These are phyloP conservation scores for Platycercus adscitus DNA, from an alignment of 2,113 vertebrate genomes.

Conservation along the genomic window DNA sequence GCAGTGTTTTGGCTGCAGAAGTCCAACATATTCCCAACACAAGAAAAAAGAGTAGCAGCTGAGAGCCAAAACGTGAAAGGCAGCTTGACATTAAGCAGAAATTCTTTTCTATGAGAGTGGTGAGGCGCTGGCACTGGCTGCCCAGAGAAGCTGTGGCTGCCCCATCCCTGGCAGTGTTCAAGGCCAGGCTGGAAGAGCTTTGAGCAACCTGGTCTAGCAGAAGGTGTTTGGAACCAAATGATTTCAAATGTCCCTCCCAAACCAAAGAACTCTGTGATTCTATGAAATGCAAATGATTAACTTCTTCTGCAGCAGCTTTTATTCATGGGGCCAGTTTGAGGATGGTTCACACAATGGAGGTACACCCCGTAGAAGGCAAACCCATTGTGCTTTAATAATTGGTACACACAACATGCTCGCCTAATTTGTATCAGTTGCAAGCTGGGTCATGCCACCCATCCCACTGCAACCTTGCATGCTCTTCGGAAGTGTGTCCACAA, in stretches of 20 bases:
- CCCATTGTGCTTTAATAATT: not conserved
- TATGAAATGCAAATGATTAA: not conserved
- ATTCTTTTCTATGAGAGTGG: not conserved
- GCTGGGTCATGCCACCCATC: not conserved
- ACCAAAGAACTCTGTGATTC: not conserved
- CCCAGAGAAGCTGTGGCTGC: not conserved
- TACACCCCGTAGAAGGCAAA: not conserved
- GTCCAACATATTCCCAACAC: not conserved
- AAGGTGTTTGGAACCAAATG: not conserved
- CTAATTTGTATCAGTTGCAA: not conserved
- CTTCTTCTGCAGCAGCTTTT: not conserved
- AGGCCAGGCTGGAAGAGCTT: not conserved
- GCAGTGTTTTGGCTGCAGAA: not conserved
- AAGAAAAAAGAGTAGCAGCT: not conserved
- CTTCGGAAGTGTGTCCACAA: not conserved
- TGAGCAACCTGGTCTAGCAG: not conserved
- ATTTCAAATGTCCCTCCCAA: not conserved
- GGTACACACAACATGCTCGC: not conserved
- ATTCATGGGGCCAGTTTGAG: rapidly evolving
- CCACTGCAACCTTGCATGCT: no score
- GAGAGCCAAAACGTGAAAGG: not conserved
- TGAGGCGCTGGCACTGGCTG: not conserved
- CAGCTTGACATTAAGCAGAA: not conserved
- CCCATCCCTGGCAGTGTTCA: not conserved
- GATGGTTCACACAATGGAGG: not conserved